Evolutionary conservation across 2,113 vertebrate species (phyloP), one percentile per base, ranked within the genome.

Genomic region (Dissostichus mawsoni): DNA sequence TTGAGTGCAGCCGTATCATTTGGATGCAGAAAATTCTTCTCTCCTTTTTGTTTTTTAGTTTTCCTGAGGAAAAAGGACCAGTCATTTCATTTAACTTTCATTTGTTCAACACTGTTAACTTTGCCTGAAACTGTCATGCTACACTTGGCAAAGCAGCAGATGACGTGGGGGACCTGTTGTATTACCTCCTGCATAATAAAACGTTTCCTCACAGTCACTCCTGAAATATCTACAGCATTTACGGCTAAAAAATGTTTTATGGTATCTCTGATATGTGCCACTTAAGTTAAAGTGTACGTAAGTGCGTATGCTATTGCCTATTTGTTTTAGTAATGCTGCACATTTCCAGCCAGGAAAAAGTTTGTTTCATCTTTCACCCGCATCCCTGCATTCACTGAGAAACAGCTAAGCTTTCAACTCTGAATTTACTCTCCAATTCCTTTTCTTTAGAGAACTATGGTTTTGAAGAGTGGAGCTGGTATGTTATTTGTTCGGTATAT

Each of bases 401-500:
- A 89, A 90, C 67, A 86, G 90, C 90, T 82, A 92, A 90, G 87
- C 90, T 93, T 92, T 94, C 89, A 93, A 90, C 90, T 93, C 87
- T 89, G 89, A 94, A 93, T 93, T 92, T 93, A 93, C 89, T 93
- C 88, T 90, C 76, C 92, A 92, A 93, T 94, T 93, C 83, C 87
- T 93, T 93, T 90, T 91, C 90, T 92, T 92, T 89, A 87, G 91
- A 92, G 91, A 91, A 93, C 90, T 87, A 83, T 84, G 91, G 90
- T 93, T 94, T 93, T 92, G 92, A 93, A 94, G 93, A 94, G 92
- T 89, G 88, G 86, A 87, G 92, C 90, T 92, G 90, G 87, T 94
- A 89, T 92, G 93, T 94, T 94, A 94, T 94, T 94, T 94, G 93
- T 93, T 94, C 89, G 86, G 86, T 93, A 92, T 93, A 93, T 94